Conservation (phyloP, 2,888 invertebrate species). For the Drosophila limbata region DNA sequence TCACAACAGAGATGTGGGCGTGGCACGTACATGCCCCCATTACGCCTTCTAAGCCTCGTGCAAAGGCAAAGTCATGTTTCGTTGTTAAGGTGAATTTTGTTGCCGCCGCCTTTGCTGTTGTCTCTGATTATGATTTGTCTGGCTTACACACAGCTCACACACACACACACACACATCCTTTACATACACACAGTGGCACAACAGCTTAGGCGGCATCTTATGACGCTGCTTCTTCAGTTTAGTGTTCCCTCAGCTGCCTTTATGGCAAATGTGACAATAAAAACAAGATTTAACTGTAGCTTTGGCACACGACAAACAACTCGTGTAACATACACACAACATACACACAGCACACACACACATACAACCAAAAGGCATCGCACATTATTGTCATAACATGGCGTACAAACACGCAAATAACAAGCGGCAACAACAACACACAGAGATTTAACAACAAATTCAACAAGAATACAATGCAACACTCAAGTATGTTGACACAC, state of each 20-base stretch:
- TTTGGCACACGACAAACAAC: conserved; percentile 55
- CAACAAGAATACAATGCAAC: conserved; percentile 17
- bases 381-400: conserved; percentile 79
- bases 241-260: conserved; percentile 62
- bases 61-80: conserved; percentile 38
- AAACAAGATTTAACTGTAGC: conserved; percentile 77
- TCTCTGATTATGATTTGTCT: conserved; percentile 78
- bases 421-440: conserved; percentile 46
- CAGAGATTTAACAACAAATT: conserved; percentile 33
- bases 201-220: conserved; percentile 68
- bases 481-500: neutral
- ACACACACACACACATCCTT: conserved; percentile 5
- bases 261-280: conserved; percentile 78
- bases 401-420: conserved; percentile 72
- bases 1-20: conserved; percentile 31
- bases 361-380: conserved; percentile 33
- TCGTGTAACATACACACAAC: conserved; percentile 29
- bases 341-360: conserved; percentile 20
- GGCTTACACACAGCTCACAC: conserved; percentile 54
- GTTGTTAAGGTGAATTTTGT: conserved; percentile 65
- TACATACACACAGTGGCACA: conserved; percentile 9
- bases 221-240: conserved; percentile 46
- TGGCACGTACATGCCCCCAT: conserved; percentile 31
- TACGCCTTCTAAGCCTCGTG: conserved; percentile 16
- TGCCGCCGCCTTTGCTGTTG: conserved; percentile 47